Base-by-base conservation (phyloP, 1,140 invertebrate species). In the Drosophila arizonae region DNA sequence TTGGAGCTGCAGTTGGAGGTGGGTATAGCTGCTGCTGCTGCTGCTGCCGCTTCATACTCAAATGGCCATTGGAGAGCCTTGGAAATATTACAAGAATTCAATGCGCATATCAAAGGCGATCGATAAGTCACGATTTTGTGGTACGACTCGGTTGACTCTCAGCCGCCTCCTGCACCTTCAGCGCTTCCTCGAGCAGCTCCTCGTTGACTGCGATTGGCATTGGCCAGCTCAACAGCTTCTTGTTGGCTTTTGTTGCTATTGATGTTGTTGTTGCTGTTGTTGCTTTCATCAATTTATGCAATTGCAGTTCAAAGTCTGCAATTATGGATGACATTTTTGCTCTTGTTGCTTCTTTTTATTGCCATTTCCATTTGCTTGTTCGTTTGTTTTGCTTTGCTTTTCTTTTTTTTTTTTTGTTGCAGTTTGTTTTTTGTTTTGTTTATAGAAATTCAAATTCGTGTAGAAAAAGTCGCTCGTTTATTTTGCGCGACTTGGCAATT, bases 31-130 rank as follows among this genome's bases (percentile, higher is more conserved):
- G 51, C 15, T 17, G 17, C 17, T 9, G 33, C 13, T 21, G 51
- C 17, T 6, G 43, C 51, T n/a, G 67, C 24, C 17, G 51, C 61
- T 28, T 51, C 48, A 36, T 52, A 64, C 24, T 6, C 56, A 41
- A 41, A 50, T 54, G 48, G 24, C 24, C 60, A 30, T 21, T 45
- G 41, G 41, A 54, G 51, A 39, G 48, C 60, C 51, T 57, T 73
- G 73, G 50, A 86, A 86, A 87, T 86, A 86, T 86, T 86, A 79
- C 75, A 86, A 87, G 82, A 86, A 86, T 86, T 86, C 82, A 86
- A 86, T 87, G 78, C 72, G 82, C 82, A 86, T 87, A 86, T 86
- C 82, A 87, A 86, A 86, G 81, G 51, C 82, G 79, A 86, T 86
- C 82, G 81, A 86, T 86, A 86, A 86, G 81, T 86, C 81, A 86